phyloP scores from a whole-genome alignment of 2,888 invertebrate species.

The Nemurella pictetii region DNA sequence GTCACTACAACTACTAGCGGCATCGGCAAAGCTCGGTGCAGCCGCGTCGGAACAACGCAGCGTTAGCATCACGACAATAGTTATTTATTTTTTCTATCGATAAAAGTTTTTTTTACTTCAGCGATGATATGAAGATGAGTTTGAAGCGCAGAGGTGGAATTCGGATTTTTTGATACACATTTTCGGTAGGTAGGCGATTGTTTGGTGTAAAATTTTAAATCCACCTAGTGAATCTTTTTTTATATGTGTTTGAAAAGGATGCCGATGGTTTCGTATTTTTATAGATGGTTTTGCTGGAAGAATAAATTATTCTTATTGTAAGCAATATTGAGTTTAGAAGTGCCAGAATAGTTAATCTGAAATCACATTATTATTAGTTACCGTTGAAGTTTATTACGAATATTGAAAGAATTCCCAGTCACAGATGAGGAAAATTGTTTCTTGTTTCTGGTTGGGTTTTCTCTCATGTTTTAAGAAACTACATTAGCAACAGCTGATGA shows the following conservation, averaged over 20 bases:
- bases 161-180: neutral
- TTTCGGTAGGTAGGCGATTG: no score
- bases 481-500: neutral
- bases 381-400: neutral
- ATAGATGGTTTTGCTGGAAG: neutral
- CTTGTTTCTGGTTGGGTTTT: neutral
- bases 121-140: neutral
- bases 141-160: neutral
- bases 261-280: neutral
- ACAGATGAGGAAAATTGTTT: neutral
- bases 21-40: neutral
- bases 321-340: neutral
- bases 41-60: neutral
- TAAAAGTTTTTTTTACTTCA: neutral
- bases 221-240: neutral
- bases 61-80: neutral
- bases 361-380: neutral
- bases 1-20: slow-evolving; percentile 83
- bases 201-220: neutral
- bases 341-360: neutral
- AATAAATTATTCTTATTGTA: neutral
- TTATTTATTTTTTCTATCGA: neutral
- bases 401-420: neutral
- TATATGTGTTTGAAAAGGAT: neutral
- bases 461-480: neutral